Evolutionary conservation across 30 jellyfish, hydroid and myxozoan species (phyloP).

Genomic region (Haliclystus octoradiatus): DNA sequence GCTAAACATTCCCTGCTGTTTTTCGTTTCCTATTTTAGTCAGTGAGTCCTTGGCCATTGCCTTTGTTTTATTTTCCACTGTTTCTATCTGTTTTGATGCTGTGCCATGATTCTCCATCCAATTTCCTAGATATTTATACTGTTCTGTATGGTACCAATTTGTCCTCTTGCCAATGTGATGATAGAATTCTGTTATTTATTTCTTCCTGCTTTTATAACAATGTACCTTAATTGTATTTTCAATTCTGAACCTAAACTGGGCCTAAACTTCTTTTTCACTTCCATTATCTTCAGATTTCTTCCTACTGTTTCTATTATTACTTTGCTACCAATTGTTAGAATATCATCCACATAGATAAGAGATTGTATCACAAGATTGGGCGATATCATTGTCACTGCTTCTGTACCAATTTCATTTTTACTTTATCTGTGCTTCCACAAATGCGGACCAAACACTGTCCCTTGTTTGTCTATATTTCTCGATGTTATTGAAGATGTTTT

Average conservation of each 20-base stretch:
- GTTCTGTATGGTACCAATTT: constrained; percentile 5
- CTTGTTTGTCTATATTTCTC: constrained; percentile 13
- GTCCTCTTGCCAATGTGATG: constrained; percentile 6
- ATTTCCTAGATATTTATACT: constrained; percentile 16
- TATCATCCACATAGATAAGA: constrained; percentile 15
- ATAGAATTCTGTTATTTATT: constrained; percentile 7
- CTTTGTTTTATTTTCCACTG: constrained; percentile 8
- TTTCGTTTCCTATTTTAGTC: too few species aligned
- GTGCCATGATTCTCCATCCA: constrained; percentile 12
- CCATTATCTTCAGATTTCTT: constrained; percentile 22
- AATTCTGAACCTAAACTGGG: background rate
- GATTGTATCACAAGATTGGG: constrained; percentile 9
- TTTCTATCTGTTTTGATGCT: constrained; percentile 11
- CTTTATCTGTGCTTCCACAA: constrained; percentile 3
- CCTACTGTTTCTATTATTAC: constrained; percentile 12
- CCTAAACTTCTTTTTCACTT: background rate
- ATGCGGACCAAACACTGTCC: constrained; percentile 29
- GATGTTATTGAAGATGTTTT: background rate
- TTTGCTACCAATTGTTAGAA: background rate
- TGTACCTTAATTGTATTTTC: constrained; percentile 5
- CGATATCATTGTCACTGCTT: background rate
- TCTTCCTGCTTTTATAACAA: constrained; percentile 8
- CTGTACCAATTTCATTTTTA: constrained; percentile 1
- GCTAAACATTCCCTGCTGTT: background rate
- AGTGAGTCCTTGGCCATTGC: constrained; percentile 13